Evolutionary conservation across 2,888 invertebrate species (phyloP).

Genomic region (Tetragnatha montana): DNA sequence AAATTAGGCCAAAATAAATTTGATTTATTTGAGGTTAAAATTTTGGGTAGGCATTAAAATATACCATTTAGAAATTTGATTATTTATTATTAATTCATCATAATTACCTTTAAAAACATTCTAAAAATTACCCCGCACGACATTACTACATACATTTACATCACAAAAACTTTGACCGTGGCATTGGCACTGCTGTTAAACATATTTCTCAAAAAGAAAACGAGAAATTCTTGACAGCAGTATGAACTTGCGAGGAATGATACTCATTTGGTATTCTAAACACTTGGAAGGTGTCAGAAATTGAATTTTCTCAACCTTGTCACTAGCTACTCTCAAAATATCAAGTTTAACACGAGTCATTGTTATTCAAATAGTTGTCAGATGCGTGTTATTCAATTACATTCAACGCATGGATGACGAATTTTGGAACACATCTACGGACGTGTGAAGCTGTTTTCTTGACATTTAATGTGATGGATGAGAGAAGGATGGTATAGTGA

Average conservation of each 20-base stretch:
- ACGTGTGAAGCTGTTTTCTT: neutral
- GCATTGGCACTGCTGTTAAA: neutral
- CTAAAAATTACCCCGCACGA: no score
- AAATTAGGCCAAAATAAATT: no score
- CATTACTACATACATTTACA: no score
- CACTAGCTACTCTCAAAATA: neutral
- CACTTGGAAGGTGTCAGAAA: neutral
- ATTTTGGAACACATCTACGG: neutral
- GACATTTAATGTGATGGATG: neutral
- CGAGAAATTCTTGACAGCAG: neutral
- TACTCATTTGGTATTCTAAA: conserved; percentile 7
- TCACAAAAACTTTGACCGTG: neutral
- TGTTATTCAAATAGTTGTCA: conserved; percentile 5
- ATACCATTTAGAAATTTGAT: no score
- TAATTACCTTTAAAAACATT: no score
- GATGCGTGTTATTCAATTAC: neutral
- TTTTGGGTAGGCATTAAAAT: no score
- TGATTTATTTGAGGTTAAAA: no score
- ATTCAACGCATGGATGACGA: conserved; percentile 9
- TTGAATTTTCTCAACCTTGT: neutral
- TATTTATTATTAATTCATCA: no score
- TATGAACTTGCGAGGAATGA: neutral
- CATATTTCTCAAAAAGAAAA: neutral
- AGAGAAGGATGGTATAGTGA: conserved; percentile 34
- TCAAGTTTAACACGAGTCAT: neutral